Base-by-base conservation (phyloP, 2,113 vertebrate genomes). In the Oryzias melastigma region DNA sequence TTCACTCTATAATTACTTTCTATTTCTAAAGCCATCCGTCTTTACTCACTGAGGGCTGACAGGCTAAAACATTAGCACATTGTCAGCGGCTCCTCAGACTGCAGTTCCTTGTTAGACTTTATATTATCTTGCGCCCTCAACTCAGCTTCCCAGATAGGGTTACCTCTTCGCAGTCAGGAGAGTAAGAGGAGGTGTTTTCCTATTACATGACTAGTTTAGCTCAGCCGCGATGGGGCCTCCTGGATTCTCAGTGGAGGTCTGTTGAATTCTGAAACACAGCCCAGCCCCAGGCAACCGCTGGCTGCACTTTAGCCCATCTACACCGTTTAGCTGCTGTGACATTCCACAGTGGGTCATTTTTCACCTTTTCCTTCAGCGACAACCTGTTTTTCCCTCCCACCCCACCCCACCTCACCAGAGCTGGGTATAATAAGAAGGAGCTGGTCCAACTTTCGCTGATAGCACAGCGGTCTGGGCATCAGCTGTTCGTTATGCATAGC, bases 21-120 rank as follows among this genome's bases (percentile, higher is more conserved):
- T 82, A 73, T 86, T 90, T 78, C 80, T 55, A 71, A 82, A 83
- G 58, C 71, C 84, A 90, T 87, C 71, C 68, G 43, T 90, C 85
- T 84, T 70, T 57, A 57, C 77, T 64, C 65, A 15, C 65, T 15
- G 50, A 65, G 80, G 78, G 77, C 67, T 81, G 84, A 86, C 85
- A 87, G 77, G 65, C 70, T 80, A 60, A 82, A 84, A 77, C 84
- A 87, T 87, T 86, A 83, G 85, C 82, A 78, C 68, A 52, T 80
- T 82, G 88, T 90, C 84, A 81, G 73, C 58, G 24, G 62, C 83
- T 82, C 71, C 63, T 86, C 85, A 73, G 59, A 81, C 24, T 41
- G 68, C 81, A 35, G 64, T 40, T 80, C 72, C 81, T 77, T 20
- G 52, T 76, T 84, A 75, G 77, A 68, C 73, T 79, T 65, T 75